Conservation (phyloP, 2,888 invertebrate genomes). For the Xestoiulus laeticollis region DNA sequence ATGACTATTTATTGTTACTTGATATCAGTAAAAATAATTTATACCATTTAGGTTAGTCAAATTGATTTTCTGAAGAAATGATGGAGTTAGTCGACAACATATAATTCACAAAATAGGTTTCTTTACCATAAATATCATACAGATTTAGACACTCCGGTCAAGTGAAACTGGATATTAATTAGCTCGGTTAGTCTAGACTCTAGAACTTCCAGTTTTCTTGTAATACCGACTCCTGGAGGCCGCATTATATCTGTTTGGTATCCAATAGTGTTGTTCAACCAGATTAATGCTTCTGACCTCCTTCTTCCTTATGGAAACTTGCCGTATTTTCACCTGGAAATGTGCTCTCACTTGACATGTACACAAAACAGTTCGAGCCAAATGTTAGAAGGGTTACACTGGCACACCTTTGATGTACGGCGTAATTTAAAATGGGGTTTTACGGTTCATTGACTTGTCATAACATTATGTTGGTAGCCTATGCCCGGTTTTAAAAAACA, state of each 20-base stretch:
- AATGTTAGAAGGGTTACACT: not conserved
- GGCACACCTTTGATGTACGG: not conserved
- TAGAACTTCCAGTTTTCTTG: not conserved
- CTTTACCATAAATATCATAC: too few species aligned
- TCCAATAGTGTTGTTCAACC: not conserved
- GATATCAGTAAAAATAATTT: too few species aligned
- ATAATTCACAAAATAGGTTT: too few species aligned
- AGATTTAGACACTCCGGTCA: too few species aligned
- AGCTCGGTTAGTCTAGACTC: too few species aligned
- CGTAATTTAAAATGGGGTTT: not conserved
- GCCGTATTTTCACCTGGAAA: not conserved
- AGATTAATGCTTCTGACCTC: not conserved
- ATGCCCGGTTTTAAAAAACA: not conserved
- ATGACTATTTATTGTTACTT: not conserved
- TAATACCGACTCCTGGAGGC: not conserved
- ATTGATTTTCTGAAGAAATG: not conserved
- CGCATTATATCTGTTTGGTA: not conserved
- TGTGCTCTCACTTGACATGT: conserved; percentile 4
- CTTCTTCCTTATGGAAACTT: not conserved
- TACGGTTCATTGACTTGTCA: not conserved
- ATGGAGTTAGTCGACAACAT: too few species aligned
- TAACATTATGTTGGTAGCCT: not conserved
- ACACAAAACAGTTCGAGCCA: not conserved
- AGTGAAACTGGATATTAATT: too few species aligned
- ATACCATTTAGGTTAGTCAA: not conserved